Base-by-base conservation (phyloP, 2,797 vertebrate species). In the Pyrocephalus nanus region DNA sequence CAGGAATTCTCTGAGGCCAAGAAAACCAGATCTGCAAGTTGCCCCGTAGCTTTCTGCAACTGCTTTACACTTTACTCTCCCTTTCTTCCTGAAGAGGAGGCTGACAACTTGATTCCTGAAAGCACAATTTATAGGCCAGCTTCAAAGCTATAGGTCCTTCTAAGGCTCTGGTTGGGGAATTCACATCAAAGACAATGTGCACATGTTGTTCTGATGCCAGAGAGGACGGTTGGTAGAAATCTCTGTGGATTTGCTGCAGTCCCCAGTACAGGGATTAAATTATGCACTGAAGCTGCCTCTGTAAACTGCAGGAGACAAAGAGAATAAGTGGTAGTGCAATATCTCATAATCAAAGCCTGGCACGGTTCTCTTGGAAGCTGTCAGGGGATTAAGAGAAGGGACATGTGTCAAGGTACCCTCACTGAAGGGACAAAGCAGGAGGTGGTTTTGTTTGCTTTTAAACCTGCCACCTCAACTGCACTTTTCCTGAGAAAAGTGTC, bases 71-170 rank as follows among this genome's bases (percentile, higher is more conserved):
- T 96, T 95, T 97, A 93, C 81, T 94, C 92, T 80, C 51, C 88
- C 93, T 82, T 67, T 92, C 93, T 97, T 95, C 92, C 95, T 93
- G 93, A 97, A 97, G 95, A 94, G 72, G 88, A 94, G 90, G 86
- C 96, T 97, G 96, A 97, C 94, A 97, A 97, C 97, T 97, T 96
- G 94, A 96, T 96, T 97, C 97, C 97, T 97, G 97, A 98, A 97
- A 97, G 97, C 97, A 97, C 97, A 96, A 96, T 97, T 98, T 97
- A 97, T 95, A 97, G 97, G 97, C 95, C 96, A 97, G 97, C 98
- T 98, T 98, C 98, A 98, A 98, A 98, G 98, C 95, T 91, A 40
- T 51, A 83, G 96, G 98, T 97, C 97, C 96, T 97, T 97, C 98
- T 96, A 96, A 96, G 96, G 92, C 96, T 94, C 90, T 84, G 93